Percentiles rank a stretch among this genome's conserved stretches.
Evolutionary conservation across 2,113 vertebrate species (phyloP).

Genomic region (Zosterops pallidus): DNA sequence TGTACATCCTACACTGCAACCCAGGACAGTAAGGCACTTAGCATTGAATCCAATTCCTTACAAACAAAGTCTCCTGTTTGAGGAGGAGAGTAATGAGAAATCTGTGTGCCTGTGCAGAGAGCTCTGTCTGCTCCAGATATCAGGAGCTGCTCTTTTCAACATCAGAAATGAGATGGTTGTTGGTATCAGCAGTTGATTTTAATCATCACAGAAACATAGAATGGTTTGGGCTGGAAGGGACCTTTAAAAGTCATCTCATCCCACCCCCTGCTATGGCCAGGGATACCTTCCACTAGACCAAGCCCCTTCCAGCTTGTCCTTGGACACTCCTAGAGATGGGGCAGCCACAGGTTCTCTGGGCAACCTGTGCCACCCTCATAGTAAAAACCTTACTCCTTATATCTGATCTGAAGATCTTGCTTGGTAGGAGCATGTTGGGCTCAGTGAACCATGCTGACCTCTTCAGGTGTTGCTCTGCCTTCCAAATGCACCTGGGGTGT

Average conservation of each 20-base stretch:
- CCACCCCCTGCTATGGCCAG: background rate
- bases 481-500: background rate
- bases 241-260: background rate
- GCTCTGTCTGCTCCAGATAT: background rate
- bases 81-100: background rate
- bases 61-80: background rate
- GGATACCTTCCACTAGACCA: background rate
- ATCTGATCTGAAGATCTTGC: background rate
- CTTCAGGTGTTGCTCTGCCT: background rate
- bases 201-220: background rate
- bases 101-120: background rate
- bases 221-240: background rate
- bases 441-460: background rate
- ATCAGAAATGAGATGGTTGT: background rate
- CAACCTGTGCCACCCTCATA: background rate
- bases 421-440: background rate
- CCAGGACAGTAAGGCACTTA: rapidly evolving
- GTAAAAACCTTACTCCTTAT: background rate
- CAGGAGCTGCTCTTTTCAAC: background rate
- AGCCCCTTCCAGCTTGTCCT: background rate
- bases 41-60: background rate
- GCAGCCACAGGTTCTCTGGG: background rate
- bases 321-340: background rate
- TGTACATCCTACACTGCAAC: too few relatives aligned
- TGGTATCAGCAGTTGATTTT: background rate